A percentile compares a stretch with the other conserved stretches of the same genome.
These are phyloP conservation scores for Novumbra hubbsi DNA, from an alignment of 2,797 vertebrate genomes.

Conservation along the genomic window DNA sequence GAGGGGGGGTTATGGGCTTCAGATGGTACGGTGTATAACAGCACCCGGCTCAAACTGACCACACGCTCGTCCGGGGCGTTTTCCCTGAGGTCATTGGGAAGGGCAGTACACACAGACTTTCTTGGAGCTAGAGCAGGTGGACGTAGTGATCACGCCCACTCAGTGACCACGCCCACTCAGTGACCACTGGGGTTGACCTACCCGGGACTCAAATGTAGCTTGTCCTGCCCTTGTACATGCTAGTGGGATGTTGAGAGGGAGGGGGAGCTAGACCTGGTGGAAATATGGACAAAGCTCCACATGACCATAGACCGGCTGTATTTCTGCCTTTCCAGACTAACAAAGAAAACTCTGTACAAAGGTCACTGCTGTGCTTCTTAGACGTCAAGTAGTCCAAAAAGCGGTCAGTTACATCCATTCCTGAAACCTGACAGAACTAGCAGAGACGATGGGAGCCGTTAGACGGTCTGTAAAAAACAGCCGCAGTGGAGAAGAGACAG, in stretches of 20 bases:
- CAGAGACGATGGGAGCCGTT: not conserved
- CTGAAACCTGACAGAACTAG: not conserved
- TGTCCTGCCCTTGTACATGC: not conserved
- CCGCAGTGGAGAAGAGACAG: not conserved
- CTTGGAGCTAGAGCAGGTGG: not conserved
- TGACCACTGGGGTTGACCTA: not conserved
- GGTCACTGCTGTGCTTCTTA: not conserved
- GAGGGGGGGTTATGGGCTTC: not conserved
- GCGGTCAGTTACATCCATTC: not conserved
- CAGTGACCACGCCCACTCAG: not conserved
- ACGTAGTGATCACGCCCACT: not conserved
- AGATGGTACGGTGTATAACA: not conserved
- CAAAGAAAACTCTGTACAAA: not conserved
- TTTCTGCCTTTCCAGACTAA: no score
- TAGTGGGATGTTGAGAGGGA: not conserved
- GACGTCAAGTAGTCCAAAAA: not conserved
- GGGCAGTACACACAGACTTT: not conserved
- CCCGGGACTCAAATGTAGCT: not conserved
- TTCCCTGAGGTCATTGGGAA: not conserved
- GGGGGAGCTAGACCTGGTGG: not conserved
- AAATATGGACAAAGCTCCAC: no score
- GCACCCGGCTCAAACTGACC: not conserved
- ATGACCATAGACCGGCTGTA: no score
- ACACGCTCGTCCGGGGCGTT: not conserved
- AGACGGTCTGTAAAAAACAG: not conserved